These are phyloP conservation scores for Heteractis magnifica DNA, from an alignment of 92 coral and sea anemone species.

Conservation along the genomic window DNA sequence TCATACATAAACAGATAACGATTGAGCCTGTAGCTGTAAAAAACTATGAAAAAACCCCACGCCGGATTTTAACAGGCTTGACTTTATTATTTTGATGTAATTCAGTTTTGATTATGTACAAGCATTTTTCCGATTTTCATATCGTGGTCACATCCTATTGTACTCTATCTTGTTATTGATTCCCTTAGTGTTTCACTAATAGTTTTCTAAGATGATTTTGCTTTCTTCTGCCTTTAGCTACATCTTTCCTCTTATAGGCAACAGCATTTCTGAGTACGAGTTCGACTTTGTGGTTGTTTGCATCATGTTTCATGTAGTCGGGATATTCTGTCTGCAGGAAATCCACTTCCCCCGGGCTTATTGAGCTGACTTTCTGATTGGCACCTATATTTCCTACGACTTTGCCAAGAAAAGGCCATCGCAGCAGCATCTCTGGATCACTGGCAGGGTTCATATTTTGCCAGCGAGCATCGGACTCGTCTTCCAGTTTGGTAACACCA, in stretches of 20 bases:
- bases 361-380: slow-evolving; percentile 72
- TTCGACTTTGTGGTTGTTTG: not conserved
- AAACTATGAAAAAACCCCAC: not conserved
- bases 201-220: not conserved
- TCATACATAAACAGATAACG: too few relatives aligned
- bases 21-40: too few relatives aligned
- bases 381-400: slow-evolving; percentile 52
- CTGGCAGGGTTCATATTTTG: slow-evolving; percentile 38
- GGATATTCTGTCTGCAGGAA: slow-evolving; percentile 90
- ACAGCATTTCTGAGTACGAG: slow-evolving; percentile 14
- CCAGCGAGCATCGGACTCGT: slow-evolving; percentile 57
- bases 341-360: slow-evolving; percentile 79
- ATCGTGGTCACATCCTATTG: not conserved
- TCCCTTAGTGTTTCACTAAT: not conserved
- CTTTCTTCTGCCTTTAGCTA: slow-evolving; percentile 7
- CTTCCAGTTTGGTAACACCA: slow-evolving; percentile 15
- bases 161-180: not conserved
- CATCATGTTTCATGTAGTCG: slow-evolving; percentile 40
- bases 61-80: not conserved
- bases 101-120: not conserved
- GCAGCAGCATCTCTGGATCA: slow-evolving; percentile 60
- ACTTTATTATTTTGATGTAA: not conserved
- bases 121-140: not conserved
- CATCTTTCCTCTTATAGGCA: not conserved
- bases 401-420: slow-evolving; percentile 68